phyloP scores from a whole-genome alignment of 2,888 invertebrate species.

The Cephus pygmeus region DNA sequence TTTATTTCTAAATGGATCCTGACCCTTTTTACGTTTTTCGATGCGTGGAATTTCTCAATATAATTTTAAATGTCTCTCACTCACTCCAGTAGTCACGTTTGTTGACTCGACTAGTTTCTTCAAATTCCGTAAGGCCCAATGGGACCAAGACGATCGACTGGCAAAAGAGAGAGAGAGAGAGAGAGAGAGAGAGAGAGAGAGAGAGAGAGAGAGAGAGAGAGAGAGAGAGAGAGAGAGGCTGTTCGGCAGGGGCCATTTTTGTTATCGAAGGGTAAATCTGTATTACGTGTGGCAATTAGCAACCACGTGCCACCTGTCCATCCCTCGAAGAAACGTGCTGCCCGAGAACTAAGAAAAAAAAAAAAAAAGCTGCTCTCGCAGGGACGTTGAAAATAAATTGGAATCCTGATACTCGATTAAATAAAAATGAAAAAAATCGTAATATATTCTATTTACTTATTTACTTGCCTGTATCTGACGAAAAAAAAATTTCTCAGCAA shows the following conservation, averaged over 20 bases:
- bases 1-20: background rate
- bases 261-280: background rate
- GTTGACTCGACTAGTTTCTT: background rate
- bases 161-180: background rate
- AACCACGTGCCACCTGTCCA: constrained; percentile 5
- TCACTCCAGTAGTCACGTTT: background rate
- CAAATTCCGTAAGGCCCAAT: background rate
- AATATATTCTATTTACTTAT: too few relatives aligned
- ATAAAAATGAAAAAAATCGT: background rate
- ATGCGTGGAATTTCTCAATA: background rate
- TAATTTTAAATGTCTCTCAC: background rate
- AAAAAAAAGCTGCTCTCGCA: too few relatives aligned
- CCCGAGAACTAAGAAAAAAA: too few relatives aligned
- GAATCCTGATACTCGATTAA: background rate
- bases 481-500: too few relatives aligned
- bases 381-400: background rate
- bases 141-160: background rate
- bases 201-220: background rate
- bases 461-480: too few relatives aligned
- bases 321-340: background rate
- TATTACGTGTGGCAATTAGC: constrained; percentile 4
- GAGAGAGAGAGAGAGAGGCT: background rate
- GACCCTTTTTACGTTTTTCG: background rate
- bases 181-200: background rate
- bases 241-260: background rate